Base-by-base conservation (phyloP, 2,888 invertebrate species). In the Sisyra terminalis region DNA sequence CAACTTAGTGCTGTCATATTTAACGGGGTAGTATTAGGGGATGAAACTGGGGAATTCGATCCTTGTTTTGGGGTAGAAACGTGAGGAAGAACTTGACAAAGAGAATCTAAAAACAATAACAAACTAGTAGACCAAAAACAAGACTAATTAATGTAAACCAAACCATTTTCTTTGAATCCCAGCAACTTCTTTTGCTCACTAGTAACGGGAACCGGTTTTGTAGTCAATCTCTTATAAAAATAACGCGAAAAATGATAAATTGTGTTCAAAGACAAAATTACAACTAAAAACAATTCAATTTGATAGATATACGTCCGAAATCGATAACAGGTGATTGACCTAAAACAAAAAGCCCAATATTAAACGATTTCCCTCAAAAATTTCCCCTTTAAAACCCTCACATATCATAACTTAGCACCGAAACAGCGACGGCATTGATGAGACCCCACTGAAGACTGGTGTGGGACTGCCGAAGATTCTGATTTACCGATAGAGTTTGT, bases 351-450 rank as follows among this genome's bases (percentile, higher is more conserved):
- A 47, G 16, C 7, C 10, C 45, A 60, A 58, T 50, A 40, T 18
- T n/a, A 39, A 29, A 37, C 15, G 34, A 37, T 35, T 18, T 29
- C 13, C 29, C 30, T n/a, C 46, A 39, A 43, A 39, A 16, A 40
- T 9, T 39, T 37, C 29, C n/a, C 3, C 15, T 40, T 24, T 34
- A 37, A 11, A 44, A 34, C 24, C 61, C 73, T 66, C 59, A 78
- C 78, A 78, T 60, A 53, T 78, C 78, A 53, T 71, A 75, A 7
- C 67, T 53, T 31, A 77, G 59, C 40, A 73, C 51, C 10, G 67
- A 51, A 24, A 77, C 57, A 18, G 76, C 50, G 8, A 60, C 52
- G n/a, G 65, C 60, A 52, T 78, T 78, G 11, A 75, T 54, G 9
- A 63, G 52, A 39, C 73, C 70, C 73, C 77, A 77, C 48, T 67